Base-by-base conservation (phyloP, 2,888 invertebrate species). In the Opisthograptis luteolata region DNA sequence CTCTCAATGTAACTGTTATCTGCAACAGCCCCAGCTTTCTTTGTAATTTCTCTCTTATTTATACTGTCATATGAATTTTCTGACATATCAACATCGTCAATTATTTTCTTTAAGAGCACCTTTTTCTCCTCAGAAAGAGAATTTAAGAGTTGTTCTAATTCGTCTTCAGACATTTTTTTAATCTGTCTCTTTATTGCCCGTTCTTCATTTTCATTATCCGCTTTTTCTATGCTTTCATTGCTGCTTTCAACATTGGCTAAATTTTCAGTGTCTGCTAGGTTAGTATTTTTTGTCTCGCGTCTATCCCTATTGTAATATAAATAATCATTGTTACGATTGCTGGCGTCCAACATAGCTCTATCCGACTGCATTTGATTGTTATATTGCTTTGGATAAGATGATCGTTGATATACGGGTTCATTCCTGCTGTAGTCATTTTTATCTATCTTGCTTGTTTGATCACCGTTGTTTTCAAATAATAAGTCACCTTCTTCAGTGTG, bases 1-100 rank as follows among this genome's bases (percentile, higher is more conserved):
- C 68, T 76, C 44, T 86, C 84, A n/a, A 81, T 67, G n/a, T 64
- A 73, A 61, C 68, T 78, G 58, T 76, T 84, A 59, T 84, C 84
- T 61, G 86, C 85, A 13, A 81, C 74, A 20, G 85, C 85, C 3
- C 77, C 85, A 14, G 84, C 82, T 67, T 89, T 90, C 52, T 89
- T 89, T 3, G 84, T 87, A 41, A 88, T 88, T 77, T 89, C 90
- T 55, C 89, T 74, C 71, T 90, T 90, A 55, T 74, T 84, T 13
- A 84, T 58, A 24, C 28, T 62, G 1, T 70, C 72, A 35, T 60
- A 56, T 30, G 35, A 45, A 13, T 47, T 62, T 13, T 74, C 67
- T 25, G 40, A 17, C 3, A 50, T 9, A 39, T 70, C 67, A 6
- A 53, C 58, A 13, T 79, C 77, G 20, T 78, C 81, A 17, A 90